Evolutionary conservation across 2,888 invertebrate species (phyloP).

Genomic region (Volucella inflata): DNA sequence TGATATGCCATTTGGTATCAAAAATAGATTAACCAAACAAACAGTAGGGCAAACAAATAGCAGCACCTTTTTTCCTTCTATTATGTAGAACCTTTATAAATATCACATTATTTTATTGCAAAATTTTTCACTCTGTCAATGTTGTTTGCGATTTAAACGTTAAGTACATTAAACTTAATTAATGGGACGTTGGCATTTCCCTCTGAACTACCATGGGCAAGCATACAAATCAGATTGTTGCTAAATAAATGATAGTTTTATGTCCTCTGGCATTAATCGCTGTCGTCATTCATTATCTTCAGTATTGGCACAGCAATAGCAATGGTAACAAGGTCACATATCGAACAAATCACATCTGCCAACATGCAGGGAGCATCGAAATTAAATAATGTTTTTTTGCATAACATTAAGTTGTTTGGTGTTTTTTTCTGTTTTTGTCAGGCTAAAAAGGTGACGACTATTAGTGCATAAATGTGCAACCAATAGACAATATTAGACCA

Average conservation of each 20-base stretch:
- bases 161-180: neutral
- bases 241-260: conserved; percentile 14
- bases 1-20: neutral
- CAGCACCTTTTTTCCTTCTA: too few relatives aligned
- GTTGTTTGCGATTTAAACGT: neutral
- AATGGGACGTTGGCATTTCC: conserved; percentile 25
- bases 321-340: neutral
- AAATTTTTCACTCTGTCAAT: conserved; percentile 4
- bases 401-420: too few relatives aligned
- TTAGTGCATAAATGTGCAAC: neutral
- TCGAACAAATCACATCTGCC: conserved; percentile 8
- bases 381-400: conserved; percentile 12
- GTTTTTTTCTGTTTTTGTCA: neutral
- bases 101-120: conserved; percentile 6
- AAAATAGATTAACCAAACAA: neutral
- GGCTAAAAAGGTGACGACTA: too few relatives aligned
- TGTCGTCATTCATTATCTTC: conserved; percentile 47
- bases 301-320: neutral
- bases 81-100: neutral
- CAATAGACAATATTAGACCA: neutral
- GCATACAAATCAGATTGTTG: neutral
- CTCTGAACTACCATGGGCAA: neutral
- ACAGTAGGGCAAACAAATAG: neutral
- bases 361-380: conserved; percentile 15
- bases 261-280: conserved; percentile 35